A percentile compares a stretch with the other conserved stretches of the same genome.
phyloP scores from a whole-genome alignment of 1,140 invertebrate genomes.

The Temnothorax curvispinosus region DNA sequence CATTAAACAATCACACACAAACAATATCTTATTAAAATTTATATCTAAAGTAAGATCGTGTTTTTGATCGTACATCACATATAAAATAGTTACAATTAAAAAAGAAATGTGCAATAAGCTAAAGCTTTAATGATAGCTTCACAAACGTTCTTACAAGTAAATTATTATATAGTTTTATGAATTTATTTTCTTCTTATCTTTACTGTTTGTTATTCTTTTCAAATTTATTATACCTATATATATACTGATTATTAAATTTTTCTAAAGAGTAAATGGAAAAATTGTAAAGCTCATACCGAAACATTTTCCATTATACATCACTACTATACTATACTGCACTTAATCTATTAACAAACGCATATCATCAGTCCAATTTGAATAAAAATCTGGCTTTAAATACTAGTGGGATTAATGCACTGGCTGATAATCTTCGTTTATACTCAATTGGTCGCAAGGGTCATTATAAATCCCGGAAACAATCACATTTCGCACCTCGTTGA shows the following conservation, averaged over 20 bases:
- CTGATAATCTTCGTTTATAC: constrained; percentile 47
- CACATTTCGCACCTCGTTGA: constrained; percentile 45
- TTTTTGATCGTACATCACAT: neutral
- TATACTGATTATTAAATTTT: neutral
- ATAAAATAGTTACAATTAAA: neutral
- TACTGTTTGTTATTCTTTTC: neutral
- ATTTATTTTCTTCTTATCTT: neutral
- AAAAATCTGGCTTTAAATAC: constrained; percentile 48
- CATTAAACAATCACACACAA: neutral
- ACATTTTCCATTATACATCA: neutral
- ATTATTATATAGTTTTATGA: neutral
- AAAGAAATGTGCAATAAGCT: neutral
- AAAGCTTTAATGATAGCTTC: neutral
- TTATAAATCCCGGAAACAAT: constrained; percentile 55
- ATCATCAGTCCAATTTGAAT: constrained; percentile 1
- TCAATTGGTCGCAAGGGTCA: constrained; percentile 56
- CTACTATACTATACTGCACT: neutral
- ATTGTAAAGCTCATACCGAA: neutral
- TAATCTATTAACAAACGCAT: neutral
- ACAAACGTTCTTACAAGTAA: neutral
- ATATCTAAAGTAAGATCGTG: neutral
- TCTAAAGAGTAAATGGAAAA: neutral
- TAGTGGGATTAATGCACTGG: neutral
- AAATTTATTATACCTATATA: neutral
- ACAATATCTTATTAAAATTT: neutral